phyloP scores from a whole-genome alignment of 1,140 invertebrate genomes.

The Anastrepha obliqua region DNA sequence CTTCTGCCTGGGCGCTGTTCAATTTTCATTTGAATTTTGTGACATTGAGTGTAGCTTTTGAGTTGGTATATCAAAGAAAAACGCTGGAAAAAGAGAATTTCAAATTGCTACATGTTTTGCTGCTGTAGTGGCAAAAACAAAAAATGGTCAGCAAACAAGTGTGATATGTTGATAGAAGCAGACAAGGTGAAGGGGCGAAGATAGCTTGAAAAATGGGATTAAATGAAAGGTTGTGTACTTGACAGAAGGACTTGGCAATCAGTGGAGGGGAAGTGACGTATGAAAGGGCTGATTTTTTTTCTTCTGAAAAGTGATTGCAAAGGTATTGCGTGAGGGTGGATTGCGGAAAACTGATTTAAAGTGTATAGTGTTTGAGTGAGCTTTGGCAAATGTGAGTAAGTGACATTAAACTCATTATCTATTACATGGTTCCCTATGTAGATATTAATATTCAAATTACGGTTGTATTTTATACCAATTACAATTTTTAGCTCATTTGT shows the following conservation, averaged over 20 bases:
- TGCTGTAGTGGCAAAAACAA: neutral
- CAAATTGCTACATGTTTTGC: neutral
- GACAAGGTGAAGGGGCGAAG: neutral
- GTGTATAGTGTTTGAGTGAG: too few species aligned
- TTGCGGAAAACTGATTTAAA: too few species aligned
- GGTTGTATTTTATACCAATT: too few species aligned
- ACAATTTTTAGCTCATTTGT: too few species aligned
- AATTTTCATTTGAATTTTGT: neutral
- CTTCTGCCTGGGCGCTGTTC: neutral
- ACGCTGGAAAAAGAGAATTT: slow-evolving; percentile 10
- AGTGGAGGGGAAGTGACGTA: neutral
- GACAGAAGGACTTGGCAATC: slow-evolving; percentile 22
- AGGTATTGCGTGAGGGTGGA: neutral
- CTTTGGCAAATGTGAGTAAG: too few species aligned
- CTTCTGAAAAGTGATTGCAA: neutral
- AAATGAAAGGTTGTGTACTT: neutral
- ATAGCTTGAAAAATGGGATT: neutral
- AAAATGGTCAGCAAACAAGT: slow-evolving; percentile 8
- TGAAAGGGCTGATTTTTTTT: neutral
- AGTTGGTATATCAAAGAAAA: slow-evolving; percentile 17
- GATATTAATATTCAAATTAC: too few species aligned
- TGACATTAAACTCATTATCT: too few species aligned
- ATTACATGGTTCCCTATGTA: too few species aligned
- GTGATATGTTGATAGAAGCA: neutral
- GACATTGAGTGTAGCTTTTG: neutral